Base-by-base conservation (phyloP, 2,797 vertebrate species). In the Sebastes reedi region DNA sequence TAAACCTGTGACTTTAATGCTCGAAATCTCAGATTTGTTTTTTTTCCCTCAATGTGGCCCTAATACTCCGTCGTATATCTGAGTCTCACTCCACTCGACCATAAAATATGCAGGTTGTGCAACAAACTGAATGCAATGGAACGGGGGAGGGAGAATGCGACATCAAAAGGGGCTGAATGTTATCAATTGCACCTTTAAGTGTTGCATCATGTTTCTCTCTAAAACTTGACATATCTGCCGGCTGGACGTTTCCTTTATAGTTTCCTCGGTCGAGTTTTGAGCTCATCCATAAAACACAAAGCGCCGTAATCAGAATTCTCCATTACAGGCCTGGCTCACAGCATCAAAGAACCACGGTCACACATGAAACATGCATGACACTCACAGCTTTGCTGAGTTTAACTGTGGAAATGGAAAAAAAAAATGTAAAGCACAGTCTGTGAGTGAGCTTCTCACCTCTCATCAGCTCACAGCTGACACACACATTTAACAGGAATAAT, bases 231-330 rank as follows among this genome's bases (percentile, higher is more conserved):
- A 75, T 71, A 80, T 67, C 18, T 34, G 24, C 20, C 0, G 3
- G 11, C 30, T 55, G 14, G 5, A 29, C 5, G 22, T 76, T 73
- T 70, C 50, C 32, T 72, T 22, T 54, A 20, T 52, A 52, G 62
- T 32, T 55, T 67, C 30, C 13, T 72, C 62, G 25, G 68, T 61
- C 1, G 6, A 39, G 54, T 5, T 66, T 46, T 20, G 30, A 77
- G 66, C 67, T 81, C 78, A 72, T 87, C 65, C 34, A 75, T 83
- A 66, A 81, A 87, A 81, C 67, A 69, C 67, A 72, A 52, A 5
- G 18, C 8, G 32, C 64, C 22, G 18, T 42, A 71, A 81, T 72
- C 24, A 18, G 58, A 81, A 76, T 79, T 79, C 39, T 65, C 69
- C 58, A 61, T 69, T 59, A 39, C 66, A 59, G 25, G 52, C 52